Conservation (phyloP, 2,113 vertebrate species). For the Corythornis vintsioides region DNA sequence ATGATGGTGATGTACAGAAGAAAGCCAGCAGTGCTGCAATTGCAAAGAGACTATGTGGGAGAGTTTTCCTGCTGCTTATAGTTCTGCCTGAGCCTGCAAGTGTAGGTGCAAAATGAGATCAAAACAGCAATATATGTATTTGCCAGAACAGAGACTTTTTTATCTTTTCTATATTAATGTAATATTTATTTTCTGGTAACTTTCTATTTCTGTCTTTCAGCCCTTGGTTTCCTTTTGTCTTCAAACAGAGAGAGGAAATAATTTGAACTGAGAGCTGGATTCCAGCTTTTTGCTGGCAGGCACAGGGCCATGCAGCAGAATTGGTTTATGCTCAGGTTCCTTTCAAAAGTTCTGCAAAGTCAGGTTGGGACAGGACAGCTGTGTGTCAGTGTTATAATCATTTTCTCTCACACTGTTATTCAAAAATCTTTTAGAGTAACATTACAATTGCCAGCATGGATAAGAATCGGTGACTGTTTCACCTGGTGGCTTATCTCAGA, state of each 20-base stretch:
- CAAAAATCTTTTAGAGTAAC: background rate
- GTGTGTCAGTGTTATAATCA: background rate
- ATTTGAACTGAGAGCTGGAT: background rate
- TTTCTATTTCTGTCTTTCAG: conserved; percentile 9
- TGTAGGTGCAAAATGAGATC: background rate
- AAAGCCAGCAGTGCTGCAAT: background rate
- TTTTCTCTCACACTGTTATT: background rate
- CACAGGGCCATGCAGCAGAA: background rate
- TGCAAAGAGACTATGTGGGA: background rate
- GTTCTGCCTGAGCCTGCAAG: background rate
- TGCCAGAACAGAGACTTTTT: background rate
- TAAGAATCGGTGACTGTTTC: background rate
- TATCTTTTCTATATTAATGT: background rate
- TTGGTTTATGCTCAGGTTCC: background rate
- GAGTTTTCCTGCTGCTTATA: background rate
- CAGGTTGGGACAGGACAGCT: background rate
- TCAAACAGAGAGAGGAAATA: background rate
- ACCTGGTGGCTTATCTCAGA: background rate
- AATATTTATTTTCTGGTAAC: background rate
- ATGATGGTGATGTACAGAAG: rapidly evolving
- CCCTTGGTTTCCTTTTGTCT: conserved; percentile 16
- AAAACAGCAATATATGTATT: background rate
- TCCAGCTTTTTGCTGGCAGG: background rate
- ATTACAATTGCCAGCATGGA: background rate
- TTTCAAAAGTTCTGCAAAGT: background rate